Percentiles rank a stretch among this genome's conserved stretches.
These are phyloP conservation scores for Lophochroa leadbeateri DNA, from an alignment of 2,113 vertebrate genomes.

Conservation along the genomic window DNA sequence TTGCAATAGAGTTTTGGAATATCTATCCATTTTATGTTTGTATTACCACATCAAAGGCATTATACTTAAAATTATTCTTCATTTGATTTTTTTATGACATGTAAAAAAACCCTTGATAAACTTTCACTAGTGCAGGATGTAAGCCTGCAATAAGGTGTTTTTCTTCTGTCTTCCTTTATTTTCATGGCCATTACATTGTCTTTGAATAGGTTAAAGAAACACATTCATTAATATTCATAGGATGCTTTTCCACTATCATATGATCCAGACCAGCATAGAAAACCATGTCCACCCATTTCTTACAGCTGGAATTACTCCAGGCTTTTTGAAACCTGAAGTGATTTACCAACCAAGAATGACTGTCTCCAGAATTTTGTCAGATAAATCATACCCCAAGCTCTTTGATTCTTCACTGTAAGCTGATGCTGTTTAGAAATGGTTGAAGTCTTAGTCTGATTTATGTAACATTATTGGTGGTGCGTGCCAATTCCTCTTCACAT, in stretches of 20 bases:
- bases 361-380: conserved; percentile 7
- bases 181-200: neutral
- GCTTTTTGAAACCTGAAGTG: conserved; percentile 13
- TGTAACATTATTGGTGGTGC: conserved; percentile 9
- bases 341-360: neutral
- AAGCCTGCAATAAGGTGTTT: neutral
- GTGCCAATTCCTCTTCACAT: conserved; percentile 1
- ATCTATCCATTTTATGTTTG: neutral
- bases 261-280: neutral
- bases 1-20: neutral
- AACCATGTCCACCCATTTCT: neutral
- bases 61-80: neutral
- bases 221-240: neutral
- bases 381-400: conserved; percentile 17
- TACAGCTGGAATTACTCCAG: conserved; percentile 3
- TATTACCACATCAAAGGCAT: neutral
- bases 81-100: neutral
- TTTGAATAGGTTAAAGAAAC: neutral
- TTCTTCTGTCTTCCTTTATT: neutral
- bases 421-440: conserved; percentile 49
- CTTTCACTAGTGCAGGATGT: neutral
- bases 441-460: conserved; percentile 60
- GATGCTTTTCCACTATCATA: neutral
- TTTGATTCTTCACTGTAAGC: conserved; percentile 28
- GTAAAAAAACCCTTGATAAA: neutral